Conservation (phyloP, 2,113 vertebrate genomes). For the Ceuthmochares aereus region DNA sequence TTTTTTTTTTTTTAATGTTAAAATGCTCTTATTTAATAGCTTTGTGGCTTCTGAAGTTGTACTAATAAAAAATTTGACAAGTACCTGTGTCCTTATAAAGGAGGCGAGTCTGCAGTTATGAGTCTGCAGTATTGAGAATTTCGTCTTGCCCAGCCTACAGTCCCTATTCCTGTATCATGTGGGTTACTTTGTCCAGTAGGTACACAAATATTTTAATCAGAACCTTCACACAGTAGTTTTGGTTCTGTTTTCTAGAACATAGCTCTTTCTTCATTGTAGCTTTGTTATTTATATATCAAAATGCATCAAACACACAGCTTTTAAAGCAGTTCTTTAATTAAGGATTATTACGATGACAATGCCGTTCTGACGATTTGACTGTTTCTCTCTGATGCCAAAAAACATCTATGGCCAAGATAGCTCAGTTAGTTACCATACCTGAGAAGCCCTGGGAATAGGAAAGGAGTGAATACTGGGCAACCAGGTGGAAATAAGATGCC, state of each 20-base stretch:
- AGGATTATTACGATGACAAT: conserved; percentile 4
- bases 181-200: not conserved
- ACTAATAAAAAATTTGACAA: not conserved
- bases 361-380: not conserved
- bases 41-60: conserved; percentile 1
- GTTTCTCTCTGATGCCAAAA: not conserved
- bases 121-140: not conserved
- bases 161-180: not conserved
- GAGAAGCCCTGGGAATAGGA: not conserved
- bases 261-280: not conserved
- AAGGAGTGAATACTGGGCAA: not conserved
- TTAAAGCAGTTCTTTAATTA: conserved; percentile 40
- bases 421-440: not conserved
- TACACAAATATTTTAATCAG: conserved; percentile 19
- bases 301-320: not conserved
- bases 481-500: not conserved
- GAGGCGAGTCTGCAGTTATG: not conserved
- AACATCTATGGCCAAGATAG: not conserved
- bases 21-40: not conserved
- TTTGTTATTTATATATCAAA: conserved; percentile 13
- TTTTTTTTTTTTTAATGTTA: conserved; percentile 31
- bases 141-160: not conserved
- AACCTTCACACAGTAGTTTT: not conserved
- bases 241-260: not conserved
- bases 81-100: not conserved